Evolutionary conservation across 2,113 vertebrate species (phyloP).

Genomic region (Garra rufa): DNA sequence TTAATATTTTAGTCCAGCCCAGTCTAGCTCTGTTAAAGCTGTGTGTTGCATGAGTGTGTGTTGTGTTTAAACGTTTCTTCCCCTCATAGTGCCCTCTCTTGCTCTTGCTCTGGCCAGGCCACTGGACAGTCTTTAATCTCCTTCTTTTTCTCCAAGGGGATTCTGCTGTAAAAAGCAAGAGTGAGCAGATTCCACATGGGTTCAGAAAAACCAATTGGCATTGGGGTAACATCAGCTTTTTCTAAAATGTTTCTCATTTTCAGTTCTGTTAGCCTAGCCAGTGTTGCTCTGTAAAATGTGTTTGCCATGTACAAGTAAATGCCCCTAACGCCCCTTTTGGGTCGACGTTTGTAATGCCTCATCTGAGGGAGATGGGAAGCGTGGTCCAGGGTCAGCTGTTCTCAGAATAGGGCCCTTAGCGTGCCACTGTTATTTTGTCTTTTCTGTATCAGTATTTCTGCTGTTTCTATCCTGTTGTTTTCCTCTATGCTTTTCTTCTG

Average conservation of each 20-base stretch:
- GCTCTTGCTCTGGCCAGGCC: constrained; percentile 21
- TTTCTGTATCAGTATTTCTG: constrained; percentile 42
- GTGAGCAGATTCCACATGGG: constrained; percentile 64
- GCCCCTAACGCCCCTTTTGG: background rate
- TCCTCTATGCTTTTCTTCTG: constrained; percentile 31
- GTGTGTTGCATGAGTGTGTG: constrained; percentile 21
- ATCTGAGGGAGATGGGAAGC: background rate
- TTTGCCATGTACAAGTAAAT: background rate
- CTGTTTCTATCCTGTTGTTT: background rate
- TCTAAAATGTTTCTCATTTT: constrained; percentile 35
- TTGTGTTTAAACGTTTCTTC: constrained; percentile 31
- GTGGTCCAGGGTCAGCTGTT: constrained; percentile 25
- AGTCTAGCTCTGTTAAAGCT: background rate
- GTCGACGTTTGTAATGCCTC: background rate
- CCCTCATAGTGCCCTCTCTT: constrained; percentile 27
- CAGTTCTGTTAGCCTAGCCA: constrained; percentile 25
- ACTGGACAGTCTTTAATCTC: constrained; percentile 53
- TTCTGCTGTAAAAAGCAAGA: constrained; percentile 64
- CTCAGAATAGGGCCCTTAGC: constrained; percentile 52
- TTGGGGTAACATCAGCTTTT: constrained; percentile 62
- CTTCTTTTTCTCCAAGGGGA: constrained; percentile 65
- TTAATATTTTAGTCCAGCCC: constrained; percentile 12
- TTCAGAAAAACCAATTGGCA: constrained; percentile 66
- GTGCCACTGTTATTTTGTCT: constrained; percentile 40
- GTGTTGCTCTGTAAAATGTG: constrained; percentile 32